A percentile compares a stretch with the other conserved stretches of the same genome.
These are phyloP conservation scores for Chrysomela aeneicollis DNA, from an alignment of 2,888 invertebrate species.

Conservation along the genomic window DNA sequence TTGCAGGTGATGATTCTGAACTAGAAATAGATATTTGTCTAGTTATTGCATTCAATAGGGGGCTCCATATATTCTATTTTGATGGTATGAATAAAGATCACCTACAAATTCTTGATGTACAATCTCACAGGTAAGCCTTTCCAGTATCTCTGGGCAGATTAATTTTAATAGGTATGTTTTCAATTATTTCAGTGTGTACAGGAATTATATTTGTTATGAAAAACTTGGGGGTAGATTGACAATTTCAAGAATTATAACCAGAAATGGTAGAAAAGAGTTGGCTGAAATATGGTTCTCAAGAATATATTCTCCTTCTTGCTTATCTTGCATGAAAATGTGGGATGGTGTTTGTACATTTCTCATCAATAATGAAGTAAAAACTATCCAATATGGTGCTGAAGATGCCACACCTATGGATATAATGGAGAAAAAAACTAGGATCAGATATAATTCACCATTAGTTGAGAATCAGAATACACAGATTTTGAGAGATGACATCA, in stretches of 20 bases:
- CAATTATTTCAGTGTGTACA: constrained; percentile 54
- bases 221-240: constrained; percentile 56
- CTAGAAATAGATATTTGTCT: constrained; percentile 41
- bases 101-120: constrained; percentile 50
- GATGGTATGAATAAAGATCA: constrained; percentile 43
- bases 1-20: constrained; percentile 43
- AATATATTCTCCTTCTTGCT: constrained; percentile 57
- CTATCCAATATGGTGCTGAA: constrained; percentile 51
- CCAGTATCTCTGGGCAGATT: too few species aligned
- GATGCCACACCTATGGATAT: constrained; percentile 49
- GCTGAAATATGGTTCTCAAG: constrained; percentile 56
- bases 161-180: not conserved
- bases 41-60: constrained; percentile 48
- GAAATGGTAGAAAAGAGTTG: constrained; percentile 46
- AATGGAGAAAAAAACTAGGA: constrained; percentile 44
- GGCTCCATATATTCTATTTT: constrained; percentile 44
- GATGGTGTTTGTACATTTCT: constrained; percentile 56
- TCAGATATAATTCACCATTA: constrained; percentile 46
- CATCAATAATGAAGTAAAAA: constrained; percentile 55
- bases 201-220: constrained; percentile 57
- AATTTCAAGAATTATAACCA: constrained; percentile 51
- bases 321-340: constrained; percentile 57
- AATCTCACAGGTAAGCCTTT: constrained; percentile 50
- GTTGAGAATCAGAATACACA: constrained; percentile 47
- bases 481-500: constrained; percentile 55